phyloP scores from a whole-genome alignment of 2,797 vertebrate genomes.

The Scomberomorus guttatus region DNA sequence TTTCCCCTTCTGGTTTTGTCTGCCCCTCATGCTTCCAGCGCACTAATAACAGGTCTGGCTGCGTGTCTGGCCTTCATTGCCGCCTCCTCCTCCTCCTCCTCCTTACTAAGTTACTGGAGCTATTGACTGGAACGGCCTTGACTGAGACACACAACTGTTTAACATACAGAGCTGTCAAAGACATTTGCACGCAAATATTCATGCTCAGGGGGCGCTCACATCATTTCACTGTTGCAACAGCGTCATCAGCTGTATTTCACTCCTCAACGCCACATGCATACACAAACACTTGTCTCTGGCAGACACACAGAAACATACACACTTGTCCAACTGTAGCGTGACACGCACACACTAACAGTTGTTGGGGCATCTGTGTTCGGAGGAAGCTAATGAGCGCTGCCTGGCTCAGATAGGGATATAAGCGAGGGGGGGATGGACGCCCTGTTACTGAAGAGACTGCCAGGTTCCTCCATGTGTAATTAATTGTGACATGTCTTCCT shows the following conservation, averaged over 20 bases:
- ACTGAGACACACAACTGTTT: conserved; percentile 52
- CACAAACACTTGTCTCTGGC: conserved; percentile 15
- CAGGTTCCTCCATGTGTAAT: conserved; percentile 56
- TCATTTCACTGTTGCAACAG: conserved; percentile 13
- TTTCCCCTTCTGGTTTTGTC: conserved; percentile 52
- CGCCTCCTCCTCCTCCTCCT: conserved; percentile 28
- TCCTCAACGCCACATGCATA: not conserved
- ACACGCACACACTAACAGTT: conserved; percentile 17
- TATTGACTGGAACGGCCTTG: conserved; percentile 37
- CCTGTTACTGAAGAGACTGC: conserved; percentile 55
- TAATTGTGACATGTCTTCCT: conserved; percentile 65
- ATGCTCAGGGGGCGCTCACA: conserved; percentile 15
- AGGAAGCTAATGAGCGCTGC: conserved; percentile 59
- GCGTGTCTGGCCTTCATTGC: conserved; percentile 45
- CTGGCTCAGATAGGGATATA: conserved; percentile 35
- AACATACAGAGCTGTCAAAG: conserved; percentile 36
- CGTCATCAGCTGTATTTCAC: conserved; percentile 32
- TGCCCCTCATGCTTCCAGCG: conserved; percentile 36
- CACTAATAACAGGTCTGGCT: conserved; percentile 62
- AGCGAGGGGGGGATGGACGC: conserved; percentile 9
- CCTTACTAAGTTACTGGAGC: conserved; percentile 6
- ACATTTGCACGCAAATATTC: conserved; percentile 4
- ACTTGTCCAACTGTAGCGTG: not conserved
- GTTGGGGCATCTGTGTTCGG: conserved; percentile 39
- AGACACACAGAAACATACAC: conserved; percentile 17